These are phyloP conservation scores for Drosophila teissieri DNA, from an alignment of 1,140 invertebrate species.

Conservation along the genomic window DNA sequence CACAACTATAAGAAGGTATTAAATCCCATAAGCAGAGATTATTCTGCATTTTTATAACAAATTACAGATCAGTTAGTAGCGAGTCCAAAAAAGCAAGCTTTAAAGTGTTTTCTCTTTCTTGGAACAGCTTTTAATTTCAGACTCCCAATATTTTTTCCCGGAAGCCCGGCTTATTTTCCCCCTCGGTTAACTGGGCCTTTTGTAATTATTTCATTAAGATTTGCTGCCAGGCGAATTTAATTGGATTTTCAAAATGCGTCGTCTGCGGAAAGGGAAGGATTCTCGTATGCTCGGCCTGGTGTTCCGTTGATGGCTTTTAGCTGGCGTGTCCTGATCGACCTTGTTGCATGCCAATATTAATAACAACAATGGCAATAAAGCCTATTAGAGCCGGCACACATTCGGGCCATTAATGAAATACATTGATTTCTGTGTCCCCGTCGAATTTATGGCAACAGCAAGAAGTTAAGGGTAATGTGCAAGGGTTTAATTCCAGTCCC, in stretches of 20 bases:
- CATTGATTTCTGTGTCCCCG: constrained; percentile 76
- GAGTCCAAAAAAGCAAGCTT: too few species aligned
- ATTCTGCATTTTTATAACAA: too few species aligned
- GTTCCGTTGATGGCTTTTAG: not conserved
- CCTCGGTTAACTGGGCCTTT: constrained; percentile 10
- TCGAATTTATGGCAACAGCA: constrained; percentile 15
- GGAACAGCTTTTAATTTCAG: not conserved
- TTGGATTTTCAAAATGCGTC: constrained; percentile 38
- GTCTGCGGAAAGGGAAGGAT: not conserved
- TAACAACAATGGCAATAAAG: constrained; percentile 82
- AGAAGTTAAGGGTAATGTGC: constrained; percentile 6
- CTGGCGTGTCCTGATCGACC: constrained; percentile 55
- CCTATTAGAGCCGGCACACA: constrained; percentile 80
- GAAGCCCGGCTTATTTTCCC: not conserved
- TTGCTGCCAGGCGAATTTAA: constrained; percentile 22
- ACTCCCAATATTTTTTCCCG: not conserved
- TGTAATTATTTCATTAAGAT: constrained; percentile 46
- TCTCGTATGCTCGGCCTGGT: not conserved
- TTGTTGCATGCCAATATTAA: constrained; percentile 81
- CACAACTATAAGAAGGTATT: too few species aligned
- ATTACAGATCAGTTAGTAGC: too few species aligned
- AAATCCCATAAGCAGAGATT: too few species aligned
- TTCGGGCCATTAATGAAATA: constrained; percentile 79
- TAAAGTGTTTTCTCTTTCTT: not conserved
- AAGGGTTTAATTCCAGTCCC: constrained; percentile 60